phyloP scores from a whole-genome alignment of 2,797 vertebrate genomes.

The Coendou prehensilis region DNA sequence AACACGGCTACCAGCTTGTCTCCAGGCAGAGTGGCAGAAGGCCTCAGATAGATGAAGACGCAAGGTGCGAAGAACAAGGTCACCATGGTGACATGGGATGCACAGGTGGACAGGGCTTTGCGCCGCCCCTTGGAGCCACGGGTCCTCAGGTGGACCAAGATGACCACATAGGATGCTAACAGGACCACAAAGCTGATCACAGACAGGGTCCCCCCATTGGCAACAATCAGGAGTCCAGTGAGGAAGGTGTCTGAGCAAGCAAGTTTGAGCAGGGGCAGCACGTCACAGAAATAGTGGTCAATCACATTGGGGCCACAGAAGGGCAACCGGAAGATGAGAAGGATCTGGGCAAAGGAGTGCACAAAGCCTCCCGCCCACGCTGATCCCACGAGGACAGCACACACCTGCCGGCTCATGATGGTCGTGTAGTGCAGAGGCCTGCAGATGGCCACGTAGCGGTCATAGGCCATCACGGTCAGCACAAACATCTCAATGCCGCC shows the following conservation, averaged over 20 bases:
- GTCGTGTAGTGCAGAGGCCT: background rate
- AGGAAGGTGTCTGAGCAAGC: slow-evolving; percentile 67
- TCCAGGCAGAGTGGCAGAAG: slow-evolving; percentile 47
- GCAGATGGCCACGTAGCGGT: too few relatives aligned
- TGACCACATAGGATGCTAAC: too few relatives aligned
- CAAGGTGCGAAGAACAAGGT: background rate
- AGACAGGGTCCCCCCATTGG: background rate
- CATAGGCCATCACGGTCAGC: too few relatives aligned
- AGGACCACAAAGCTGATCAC: too few relatives aligned
- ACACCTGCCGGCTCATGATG: slow-evolving; percentile 51
- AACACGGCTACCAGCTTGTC: slow-evolving; percentile 74
- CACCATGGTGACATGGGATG: slow-evolving; percentile 53
- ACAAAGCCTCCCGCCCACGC: background rate
- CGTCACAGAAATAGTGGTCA: background rate
- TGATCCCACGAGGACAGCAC: background rate
- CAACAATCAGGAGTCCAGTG: slow-evolving; percentile 64
- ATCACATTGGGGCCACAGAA: background rate
- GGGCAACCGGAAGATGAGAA: slow-evolving; percentile 52
- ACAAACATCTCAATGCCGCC: too few relatives aligned
- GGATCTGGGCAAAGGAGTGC: slow-evolving; percentile 64
- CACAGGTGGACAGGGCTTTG: slow-evolving; percentile 73
- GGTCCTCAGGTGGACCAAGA: background rate
- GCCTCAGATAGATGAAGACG: slow-evolving; percentile 73
- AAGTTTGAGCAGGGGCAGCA: slow-evolving; percentile 66
- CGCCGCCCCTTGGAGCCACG: slow-evolving; percentile 8